Percentiles rank a stretch among this genome's conserved stretches.
phyloP scores from a whole-genome alignment of 2,113 vertebrate species.

The Ochotona curzoniae region DNA sequence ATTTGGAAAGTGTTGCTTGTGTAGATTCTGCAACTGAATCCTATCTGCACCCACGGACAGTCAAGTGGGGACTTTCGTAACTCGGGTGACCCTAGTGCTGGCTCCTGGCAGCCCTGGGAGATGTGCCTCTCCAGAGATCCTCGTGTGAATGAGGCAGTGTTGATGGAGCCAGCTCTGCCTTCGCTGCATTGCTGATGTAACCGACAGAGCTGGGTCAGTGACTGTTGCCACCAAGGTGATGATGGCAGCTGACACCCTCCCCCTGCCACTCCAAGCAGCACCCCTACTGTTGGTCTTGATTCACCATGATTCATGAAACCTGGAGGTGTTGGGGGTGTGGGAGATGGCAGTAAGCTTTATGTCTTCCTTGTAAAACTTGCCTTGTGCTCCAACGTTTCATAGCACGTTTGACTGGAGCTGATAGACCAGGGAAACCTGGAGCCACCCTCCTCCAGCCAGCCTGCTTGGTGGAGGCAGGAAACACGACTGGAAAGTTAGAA shows the following conservation, averaged over 20 bases:
- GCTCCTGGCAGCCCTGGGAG: neutral
- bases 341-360: no score
- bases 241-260: no score
- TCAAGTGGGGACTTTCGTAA: neutral
- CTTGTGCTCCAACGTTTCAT: neutral
- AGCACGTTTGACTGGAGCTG: neutral
- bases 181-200: rapidly evolving
- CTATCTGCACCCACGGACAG: neutral
- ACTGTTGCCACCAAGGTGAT: no score
- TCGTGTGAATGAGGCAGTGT: rapidly evolving
- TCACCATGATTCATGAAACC: neutral
- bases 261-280: no score
- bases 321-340: neutral
- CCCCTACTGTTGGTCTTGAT: neutral
- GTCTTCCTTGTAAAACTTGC: neutral
- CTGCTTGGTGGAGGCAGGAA: no score
- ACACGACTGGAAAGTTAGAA: no score
- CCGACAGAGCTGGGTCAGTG: no score
- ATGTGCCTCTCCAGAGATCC: neutral
- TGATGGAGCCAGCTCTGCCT: neutral
- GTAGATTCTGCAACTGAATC: neutral
- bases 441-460: neutral
- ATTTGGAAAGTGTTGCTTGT: neutral
- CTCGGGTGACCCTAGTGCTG: neutral
- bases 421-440: neutral